Percentiles rank a stretch among this genome's conserved stretches.
These are phyloP conservation scores for Gryon sp. DNA, from an alignment of 1,140 invertebrate species.

Conservation along the genomic window DNA sequence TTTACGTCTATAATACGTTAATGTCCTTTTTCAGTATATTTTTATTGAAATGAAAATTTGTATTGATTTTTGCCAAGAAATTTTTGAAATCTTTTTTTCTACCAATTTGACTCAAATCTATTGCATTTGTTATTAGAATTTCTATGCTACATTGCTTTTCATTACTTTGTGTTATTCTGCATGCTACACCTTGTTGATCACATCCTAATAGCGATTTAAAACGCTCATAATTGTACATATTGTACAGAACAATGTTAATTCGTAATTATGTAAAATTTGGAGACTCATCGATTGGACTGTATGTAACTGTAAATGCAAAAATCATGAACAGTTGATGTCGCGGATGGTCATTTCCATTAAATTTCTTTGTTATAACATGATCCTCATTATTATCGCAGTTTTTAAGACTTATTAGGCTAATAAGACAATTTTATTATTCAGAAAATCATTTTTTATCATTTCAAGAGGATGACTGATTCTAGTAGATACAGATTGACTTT, in stretches of 20 bases:
- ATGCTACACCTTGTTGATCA: conserved; percentile 25
- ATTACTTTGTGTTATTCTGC: conserved; percentile 2
- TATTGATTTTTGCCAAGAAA: no score
- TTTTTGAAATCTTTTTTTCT: no score
- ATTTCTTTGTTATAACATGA: conserved; percentile 32
- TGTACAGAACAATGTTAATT: conserved; percentile 52
- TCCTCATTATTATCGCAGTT: conserved; percentile 10
- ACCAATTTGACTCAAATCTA: no score
- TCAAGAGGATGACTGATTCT: conserved; percentile 1
- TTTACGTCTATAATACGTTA: no score
- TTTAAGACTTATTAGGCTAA: conserved; percentile 20
- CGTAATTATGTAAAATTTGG: conserved; percentile 37
- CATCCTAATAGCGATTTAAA: conserved; percentile 1
- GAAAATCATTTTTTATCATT: conserved; percentile 2
- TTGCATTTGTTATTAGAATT: conserved; percentile 14
- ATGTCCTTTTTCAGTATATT: no score
- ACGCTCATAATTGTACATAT: conserved; percentile 48
- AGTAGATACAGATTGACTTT: conserved; percentile 43
- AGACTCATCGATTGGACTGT: conserved; percentile 47
- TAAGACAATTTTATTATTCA: conserved; percentile 11
- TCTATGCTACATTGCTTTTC: background rate
- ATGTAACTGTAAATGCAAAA: conserved; percentile 43
- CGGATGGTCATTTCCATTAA: conserved; percentile 17
- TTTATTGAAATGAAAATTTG: no score
- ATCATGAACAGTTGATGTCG: conserved; percentile 27